Evolutionary conservation across 1,140 invertebrate genomes (phyloP), one percentile per base, ranked within the genome.

Genomic region (Tetranychus cinnabarinus): DNA sequence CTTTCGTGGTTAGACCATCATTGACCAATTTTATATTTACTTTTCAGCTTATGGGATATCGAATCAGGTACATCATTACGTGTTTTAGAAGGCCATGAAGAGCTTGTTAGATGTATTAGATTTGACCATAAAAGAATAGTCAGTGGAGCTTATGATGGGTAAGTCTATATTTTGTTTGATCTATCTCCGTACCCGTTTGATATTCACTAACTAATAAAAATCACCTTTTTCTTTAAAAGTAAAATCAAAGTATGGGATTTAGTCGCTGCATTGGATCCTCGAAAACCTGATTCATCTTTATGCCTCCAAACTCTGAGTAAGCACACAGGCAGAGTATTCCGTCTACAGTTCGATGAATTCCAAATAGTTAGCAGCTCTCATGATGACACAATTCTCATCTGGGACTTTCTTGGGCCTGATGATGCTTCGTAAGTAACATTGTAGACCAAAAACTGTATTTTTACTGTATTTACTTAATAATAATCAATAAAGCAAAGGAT

Each of bases 181-280:
- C 6, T n/a, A 7, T 34, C 10, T 35, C n/a, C 23, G 2, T 54
- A 1, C 5, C 5, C 23, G 23, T 23, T 23, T 23, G 23, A 23
- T 23, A 23, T 23, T 23, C 23, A 23, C 23, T 23, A 23, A 23
- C 23, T 23, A 23, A 23, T 23, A 0, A 23, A 23, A 23, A 23
- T 23, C 23, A 23, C 23, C 23, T 31, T 52, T 52, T 56, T 66
- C 65, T 55, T 52, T 74, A 77, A n/a, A 72, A 86, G 84, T 35
- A 99, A 98, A 80, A 98, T 99, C 62, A 99, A 98, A 77, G 92
- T 99, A 39, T 99, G 96, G 95, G 95, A 99, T 76, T 78, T 99
- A 60, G 81, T 90, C 62, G 91, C 92, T 31, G 95, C 95, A 5
- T 74, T 99, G 35, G 91, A 99, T 78, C 92, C 91, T 33, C 77